Conservation (phyloP, 2,113 vertebrate species). For the Aspidoscelis tigris region DNA sequence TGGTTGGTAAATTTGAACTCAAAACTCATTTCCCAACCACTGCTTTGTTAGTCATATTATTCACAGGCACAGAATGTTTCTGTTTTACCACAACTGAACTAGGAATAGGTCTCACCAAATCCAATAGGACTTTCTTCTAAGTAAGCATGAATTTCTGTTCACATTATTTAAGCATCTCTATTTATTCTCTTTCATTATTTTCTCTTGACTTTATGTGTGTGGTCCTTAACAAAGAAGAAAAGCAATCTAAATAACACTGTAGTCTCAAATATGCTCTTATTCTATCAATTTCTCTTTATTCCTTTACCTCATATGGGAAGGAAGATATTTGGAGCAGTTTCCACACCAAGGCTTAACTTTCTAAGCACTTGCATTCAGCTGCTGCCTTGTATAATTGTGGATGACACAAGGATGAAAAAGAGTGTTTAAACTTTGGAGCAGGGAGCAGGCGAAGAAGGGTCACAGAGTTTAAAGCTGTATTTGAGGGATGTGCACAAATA, state of each 20-base stretch:
- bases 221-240: neutral
- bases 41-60: neutral
- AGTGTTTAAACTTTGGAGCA: neutral
- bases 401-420: conserved; percentile 2
- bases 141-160: neutral
- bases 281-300: neutral
- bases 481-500: neutral
- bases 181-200: neutral
- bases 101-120: too few species aligned
- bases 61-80: neutral
- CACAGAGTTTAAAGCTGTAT: conserved; percentile 28
- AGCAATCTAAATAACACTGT: rapidly evolving
- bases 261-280: conserved; percentile 24
- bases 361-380: neutral
- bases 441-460: conserved; percentile 21
- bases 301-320: neutral
- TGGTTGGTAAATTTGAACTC: neutral
- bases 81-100: too few species aligned
- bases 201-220: neutral
- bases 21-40: neutral
- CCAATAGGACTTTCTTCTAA: too few species aligned
- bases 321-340: neutral
- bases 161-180: neutral
- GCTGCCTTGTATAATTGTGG: conserved; percentile 8
- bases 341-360: neutral